Conservation (phyloP, 2,113 vertebrate genomes). For the Elachura formosa region DNA sequence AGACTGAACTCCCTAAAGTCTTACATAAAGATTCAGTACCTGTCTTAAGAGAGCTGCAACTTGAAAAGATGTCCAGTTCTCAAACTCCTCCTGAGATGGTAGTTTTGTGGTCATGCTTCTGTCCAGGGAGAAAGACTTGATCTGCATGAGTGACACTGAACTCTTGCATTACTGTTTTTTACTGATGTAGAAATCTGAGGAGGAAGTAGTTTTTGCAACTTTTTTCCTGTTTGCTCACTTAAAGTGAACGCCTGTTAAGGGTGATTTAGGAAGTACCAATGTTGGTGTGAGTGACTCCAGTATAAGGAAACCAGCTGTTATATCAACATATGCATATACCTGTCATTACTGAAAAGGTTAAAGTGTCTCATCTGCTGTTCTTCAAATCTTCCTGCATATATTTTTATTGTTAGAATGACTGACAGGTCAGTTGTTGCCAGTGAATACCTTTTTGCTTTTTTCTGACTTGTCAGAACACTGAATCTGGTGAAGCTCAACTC, state of each 20-base stretch:
- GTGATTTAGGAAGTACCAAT: not conserved
- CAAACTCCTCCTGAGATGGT: slow-evolving; percentile 79
- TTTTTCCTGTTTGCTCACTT: slow-evolving; percentile 50
- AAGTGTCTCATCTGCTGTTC: not conserved
- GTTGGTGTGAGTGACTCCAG: not conserved
- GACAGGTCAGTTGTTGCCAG: not conserved
- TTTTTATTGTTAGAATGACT: not conserved
- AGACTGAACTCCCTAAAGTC: not conserved
- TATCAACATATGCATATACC: not conserved
- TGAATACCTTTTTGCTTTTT: not conserved
- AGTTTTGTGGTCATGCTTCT: slow-evolving; percentile 71
- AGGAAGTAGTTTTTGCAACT: slow-evolving; percentile 66
- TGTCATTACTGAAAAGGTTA: not conserved
- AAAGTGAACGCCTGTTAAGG: slow-evolving; percentile 14
- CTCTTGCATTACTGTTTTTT: not conserved
- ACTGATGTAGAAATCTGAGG: slow-evolving; percentile 43
- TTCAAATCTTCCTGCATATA: not conserved
- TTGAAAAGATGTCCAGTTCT: slow-evolving; percentile 76
- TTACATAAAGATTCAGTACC: slow-evolving; percentile 58
- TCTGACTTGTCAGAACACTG: not conserved
- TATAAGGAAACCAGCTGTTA: not conserved
- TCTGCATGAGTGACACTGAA: not conserved
- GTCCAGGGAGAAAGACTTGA: not conserved
- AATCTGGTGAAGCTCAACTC: not conserved
- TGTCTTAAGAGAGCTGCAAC: slow-evolving; percentile 76